Evolutionary conservation across 2,797 vertebrate genomes (phyloP).

Genomic region (Dendrocincla fuliginosa): DNA sequence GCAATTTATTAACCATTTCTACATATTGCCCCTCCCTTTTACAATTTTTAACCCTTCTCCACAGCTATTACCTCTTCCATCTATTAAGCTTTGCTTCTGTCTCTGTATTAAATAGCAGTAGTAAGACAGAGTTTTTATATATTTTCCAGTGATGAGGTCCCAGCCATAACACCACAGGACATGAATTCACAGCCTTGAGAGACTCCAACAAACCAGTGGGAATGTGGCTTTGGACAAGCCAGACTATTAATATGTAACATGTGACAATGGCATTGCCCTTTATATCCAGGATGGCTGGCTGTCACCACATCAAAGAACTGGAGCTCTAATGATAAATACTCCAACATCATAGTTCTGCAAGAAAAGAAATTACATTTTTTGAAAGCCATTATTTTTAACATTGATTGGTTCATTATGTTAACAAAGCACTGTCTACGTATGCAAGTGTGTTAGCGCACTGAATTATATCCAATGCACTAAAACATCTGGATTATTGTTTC

Average conservation of each 20-base stretch:
- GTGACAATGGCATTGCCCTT: not conserved
- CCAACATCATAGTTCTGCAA: not conserved
- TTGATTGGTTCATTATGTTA: not conserved
- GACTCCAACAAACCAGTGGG: not conserved
- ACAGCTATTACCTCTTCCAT: not conserved
- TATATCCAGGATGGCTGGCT: not conserved
- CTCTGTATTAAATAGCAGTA: not conserved
- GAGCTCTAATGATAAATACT: not conserved
- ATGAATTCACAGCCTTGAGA: not conserved
- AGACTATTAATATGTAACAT: not conserved
- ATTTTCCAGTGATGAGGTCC: not conserved
- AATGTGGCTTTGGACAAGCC: not conserved
- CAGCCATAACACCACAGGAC: not conserved
- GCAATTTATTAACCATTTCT: not conserved
- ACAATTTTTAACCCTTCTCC: not conserved
- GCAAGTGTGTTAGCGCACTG: not conserved
- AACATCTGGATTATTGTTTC: not conserved
- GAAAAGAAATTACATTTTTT: not conserved
- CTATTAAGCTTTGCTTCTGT: not conserved
- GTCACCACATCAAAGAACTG: not conserved
- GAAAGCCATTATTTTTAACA: not conserved
- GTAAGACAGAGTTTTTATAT: not conserved
- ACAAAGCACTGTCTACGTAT: not conserved
- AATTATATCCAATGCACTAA: not conserved
- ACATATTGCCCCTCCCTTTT: not conserved